Conservation (phyloP, 2,797 vertebrate species). For the Myotis vivesi region DNA sequence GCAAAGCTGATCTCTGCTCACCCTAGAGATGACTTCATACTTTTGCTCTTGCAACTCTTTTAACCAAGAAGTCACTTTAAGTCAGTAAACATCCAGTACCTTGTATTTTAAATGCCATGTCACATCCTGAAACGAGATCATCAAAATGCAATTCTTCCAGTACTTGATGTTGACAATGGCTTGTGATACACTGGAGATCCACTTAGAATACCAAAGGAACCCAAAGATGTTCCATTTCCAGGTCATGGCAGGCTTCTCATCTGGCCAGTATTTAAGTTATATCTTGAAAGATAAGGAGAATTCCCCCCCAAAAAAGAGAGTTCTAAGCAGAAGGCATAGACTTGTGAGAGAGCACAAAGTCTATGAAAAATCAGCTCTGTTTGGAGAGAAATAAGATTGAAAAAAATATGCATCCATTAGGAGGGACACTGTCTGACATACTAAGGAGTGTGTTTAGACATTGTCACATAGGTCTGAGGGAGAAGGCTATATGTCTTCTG, state of each 20-base stretch:
- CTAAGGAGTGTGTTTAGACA: background rate
- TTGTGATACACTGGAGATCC: background rate
- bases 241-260: background rate
- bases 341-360: background rate
- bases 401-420: background rate
- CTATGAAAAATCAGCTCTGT: background rate
- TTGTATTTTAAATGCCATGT: background rate
- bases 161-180: background rate
- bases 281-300: background rate
- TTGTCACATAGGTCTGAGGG: background rate
- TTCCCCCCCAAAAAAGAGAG: background rate
- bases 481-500: background rate
- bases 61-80: background rate
- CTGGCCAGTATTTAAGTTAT: background rate
- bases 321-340: background rate
- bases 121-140: background rate
- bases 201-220: background rate
- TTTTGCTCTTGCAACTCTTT: background rate
- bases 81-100: accelerated
- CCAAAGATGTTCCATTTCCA: background rate
- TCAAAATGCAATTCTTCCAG: background rate
- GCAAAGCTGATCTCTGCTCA: background rate
- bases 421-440: background rate
- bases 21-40: background rate
- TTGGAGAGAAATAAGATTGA: background rate